Conservation (phyloP, 2,113 vertebrate species). For the Ia io region DNA sequence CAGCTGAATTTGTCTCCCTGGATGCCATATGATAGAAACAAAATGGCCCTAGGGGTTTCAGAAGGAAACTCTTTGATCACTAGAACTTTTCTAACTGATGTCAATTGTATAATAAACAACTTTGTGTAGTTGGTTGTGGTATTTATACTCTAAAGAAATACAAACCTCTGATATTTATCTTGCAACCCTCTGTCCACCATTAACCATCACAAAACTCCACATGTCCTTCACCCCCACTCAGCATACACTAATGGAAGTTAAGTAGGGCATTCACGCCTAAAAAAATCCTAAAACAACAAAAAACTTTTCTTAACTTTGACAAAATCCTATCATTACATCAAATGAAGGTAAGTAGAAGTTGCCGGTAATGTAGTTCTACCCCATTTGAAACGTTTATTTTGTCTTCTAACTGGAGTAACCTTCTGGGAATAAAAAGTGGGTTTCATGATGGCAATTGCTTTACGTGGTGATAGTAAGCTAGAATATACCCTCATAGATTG, state of each 20-base stretch:
- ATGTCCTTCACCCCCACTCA: rapidly evolving
- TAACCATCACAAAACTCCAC: not conserved
- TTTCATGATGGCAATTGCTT: not conserved
- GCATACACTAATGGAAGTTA: not conserved
- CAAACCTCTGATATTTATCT: not conserved
- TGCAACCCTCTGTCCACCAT: not conserved
- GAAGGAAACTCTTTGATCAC: not conserved
- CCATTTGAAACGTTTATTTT: not conserved
- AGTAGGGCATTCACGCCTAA: not conserved
- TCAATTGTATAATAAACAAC: not conserved
- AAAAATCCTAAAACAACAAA: not conserved
- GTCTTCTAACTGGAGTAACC: not conserved
- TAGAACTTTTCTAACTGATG: not conserved
- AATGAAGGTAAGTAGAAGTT: not conserved
- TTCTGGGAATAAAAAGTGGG: not conserved
- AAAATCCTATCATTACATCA: not conserved
- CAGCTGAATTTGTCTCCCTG: not conserved
- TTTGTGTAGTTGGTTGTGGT: not conserved
- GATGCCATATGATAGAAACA: not conserved
- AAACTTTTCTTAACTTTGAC: not conserved
- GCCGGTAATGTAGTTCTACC: not conserved
- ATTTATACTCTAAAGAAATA: constrained; percentile 4
- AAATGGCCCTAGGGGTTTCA: not conserved
- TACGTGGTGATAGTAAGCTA: not conserved
- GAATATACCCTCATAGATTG: not conserved